A percentile compares a stretch with the other conserved stretches of the same genome.
Evolutionary conservation across 2,797 vertebrate species (phyloP).

Genomic region (Mallotus villosus): DNA sequence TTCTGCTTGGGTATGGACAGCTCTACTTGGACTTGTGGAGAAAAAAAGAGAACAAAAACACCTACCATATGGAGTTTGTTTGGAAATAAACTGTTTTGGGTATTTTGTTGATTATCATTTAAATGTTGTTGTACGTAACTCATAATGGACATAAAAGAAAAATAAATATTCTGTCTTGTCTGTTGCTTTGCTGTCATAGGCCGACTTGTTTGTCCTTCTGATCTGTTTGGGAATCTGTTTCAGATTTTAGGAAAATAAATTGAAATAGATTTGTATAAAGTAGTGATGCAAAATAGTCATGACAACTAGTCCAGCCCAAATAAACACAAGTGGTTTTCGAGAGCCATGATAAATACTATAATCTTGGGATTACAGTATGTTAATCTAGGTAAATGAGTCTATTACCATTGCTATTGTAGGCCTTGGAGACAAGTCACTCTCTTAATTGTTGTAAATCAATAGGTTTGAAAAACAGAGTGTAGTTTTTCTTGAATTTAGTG

Average conservation of each 20-base stretch:
- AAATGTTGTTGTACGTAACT: constrained; percentile 35
- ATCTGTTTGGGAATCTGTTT: neutral
- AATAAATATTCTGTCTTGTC: constrained; percentile 42
- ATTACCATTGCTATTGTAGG: constrained; percentile 20
- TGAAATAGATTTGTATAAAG: neutral
- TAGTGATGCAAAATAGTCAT: constrained; percentile 35
- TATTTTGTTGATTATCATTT: constrained; percentile 6
- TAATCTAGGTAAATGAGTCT: constrained; percentile 65
- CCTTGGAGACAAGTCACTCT: neutral
- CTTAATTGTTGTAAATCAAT: neutral
- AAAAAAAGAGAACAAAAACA: no score
- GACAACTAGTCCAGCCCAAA: constrained; percentile 43
- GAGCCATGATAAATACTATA: constrained; percentile 64
- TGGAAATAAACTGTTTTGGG: neutral
- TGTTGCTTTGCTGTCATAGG: neutral
- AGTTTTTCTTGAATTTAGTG: no score
- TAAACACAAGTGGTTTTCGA: constrained; percentile 50
- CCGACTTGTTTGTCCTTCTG: neutral
- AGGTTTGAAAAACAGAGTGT: no score
- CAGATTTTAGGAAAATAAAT: neutral
- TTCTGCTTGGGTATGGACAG: constrained; percentile 20
- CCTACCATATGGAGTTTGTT: no score
- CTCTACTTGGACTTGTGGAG: constrained; percentile 14
- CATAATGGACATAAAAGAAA: constrained; percentile 2
- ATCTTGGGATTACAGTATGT: constrained; percentile 68